Conservation (phyloP, 2,888 invertebrate species). For the Sphaeridia pumilis region DNA sequence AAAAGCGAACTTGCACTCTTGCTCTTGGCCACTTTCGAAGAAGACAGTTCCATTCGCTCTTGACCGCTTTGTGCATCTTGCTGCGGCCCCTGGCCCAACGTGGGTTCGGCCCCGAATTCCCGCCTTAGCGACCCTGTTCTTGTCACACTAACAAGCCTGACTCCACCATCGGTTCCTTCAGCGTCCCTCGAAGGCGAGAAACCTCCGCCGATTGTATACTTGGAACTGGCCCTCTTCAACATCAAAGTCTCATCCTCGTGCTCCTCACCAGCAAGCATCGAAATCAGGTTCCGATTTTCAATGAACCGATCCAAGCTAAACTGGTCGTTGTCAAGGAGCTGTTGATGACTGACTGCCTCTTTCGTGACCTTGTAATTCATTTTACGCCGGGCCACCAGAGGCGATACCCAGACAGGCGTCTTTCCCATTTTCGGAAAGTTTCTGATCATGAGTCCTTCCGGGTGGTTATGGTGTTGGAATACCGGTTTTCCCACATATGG, state of each 20-base stretch:
- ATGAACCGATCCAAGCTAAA: slow-evolving; percentile 12
- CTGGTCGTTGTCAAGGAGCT: neutral
- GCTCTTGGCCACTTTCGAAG: slow-evolving; percentile 21
- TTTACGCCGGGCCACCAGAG: slow-evolving; percentile 23
- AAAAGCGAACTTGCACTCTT: slow-evolving; percentile 29
- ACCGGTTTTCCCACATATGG: slow-evolving; percentile 12
- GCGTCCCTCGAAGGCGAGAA: neutral
- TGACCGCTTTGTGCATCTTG: neutral
- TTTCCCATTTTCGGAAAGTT: slow-evolving; percentile 28
- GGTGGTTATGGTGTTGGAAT: slow-evolving; percentile 12
- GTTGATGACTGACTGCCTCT: neutral
- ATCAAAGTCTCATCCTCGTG: neutral
- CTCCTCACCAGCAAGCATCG: neutral
- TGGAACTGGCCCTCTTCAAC: neutral
- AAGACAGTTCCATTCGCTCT: too few relatives aligned
- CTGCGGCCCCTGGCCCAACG: neutral
- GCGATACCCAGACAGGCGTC: slow-evolving; percentile 30
- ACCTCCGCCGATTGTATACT: slow-evolving; percentile 9
- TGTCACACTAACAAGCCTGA: slow-evolving; percentile 12
- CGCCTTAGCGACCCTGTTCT: slow-evolving; percentile 11
- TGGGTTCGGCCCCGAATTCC: neutral
- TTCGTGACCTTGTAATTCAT: slow-evolving; percentile 1
- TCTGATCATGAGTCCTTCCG: slow-evolving; percentile 1
- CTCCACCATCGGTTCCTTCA: too few relatives aligned
- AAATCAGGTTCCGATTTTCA: slow-evolving; percentile 9